Evolutionary conservation across 2,888 invertebrate genomes (phyloP), one percentile per base, ranked within the genome.

Genomic region (Ennomos fuscantarius): DNA sequence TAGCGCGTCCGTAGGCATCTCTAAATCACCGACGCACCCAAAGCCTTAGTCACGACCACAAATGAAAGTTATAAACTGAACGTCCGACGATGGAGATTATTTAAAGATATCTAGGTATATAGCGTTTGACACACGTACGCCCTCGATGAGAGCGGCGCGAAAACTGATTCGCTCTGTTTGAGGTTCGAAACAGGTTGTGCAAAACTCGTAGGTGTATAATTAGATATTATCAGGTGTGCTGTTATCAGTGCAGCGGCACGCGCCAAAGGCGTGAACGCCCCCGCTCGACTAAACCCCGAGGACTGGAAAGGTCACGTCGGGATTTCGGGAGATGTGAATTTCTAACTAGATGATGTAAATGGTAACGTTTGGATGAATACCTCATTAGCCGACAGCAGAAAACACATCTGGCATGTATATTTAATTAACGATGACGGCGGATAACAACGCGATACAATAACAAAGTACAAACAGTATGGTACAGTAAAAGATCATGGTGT

Each of bases 1-100:
- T 56, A 81, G 74, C 11, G 76, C 78, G 52, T 81, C 77, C 24
- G 86, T 82, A 62, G 87, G 87, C 87, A 87, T 87, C 40, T 70
- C 70, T 66, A 55, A 62, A 65, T 58, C 63, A 70, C 57, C 50
- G 47, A 55, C 69, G 63, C 55, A 45, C 46, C 50, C 41, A 46
- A 36, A 12, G 35, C 40, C 52, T 62, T 62, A 58, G 53, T 63
- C 64, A 62, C 60, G 37, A 41, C 13, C 56, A 62, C 64, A 51
- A 34, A 55, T 42, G 36, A 58, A 54, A 55, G 37, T 49, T 31
- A 13, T 45, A n/a, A 40, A 45, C 45, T n/a, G 40, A 54, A 42
- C 8, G 31, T 50, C 32, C 31, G 15, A 33, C 12, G 11, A 34
- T 39, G 50, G 12, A 36, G 13, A 46, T 24, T 45, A 49, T 45